A percentile compares a stretch with the other conserved stretches of the same genome.
Evolutionary conservation across 64 coral and sea anemone genomes (phyloP).

Genomic region (Astreopora myriophthalma): DNA sequence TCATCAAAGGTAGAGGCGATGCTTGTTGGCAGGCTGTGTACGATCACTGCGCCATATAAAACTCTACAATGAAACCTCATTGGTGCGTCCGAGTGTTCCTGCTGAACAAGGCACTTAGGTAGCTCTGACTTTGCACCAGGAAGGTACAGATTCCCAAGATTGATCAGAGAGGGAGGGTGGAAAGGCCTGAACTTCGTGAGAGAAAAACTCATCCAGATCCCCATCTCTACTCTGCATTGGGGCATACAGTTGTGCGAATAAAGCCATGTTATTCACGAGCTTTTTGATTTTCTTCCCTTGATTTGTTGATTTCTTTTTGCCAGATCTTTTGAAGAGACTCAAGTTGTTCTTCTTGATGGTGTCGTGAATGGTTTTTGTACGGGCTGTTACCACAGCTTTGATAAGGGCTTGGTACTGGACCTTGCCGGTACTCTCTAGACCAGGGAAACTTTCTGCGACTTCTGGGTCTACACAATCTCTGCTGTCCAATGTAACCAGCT

Average conservation of each 20-base stretch:
- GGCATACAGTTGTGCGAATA: conserved; percentile 43
- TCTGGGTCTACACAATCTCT: conserved; percentile 42
- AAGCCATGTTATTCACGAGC: conserved; percentile 30
- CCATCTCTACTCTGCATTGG: conserved; percentile 53
- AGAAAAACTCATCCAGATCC: conserved; percentile 63
- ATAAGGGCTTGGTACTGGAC: conserved; percentile 37
- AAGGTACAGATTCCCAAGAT: conserved; percentile 15
- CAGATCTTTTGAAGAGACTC: not conserved
- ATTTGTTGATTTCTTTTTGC: conserved; percentile 27
- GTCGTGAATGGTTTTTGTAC: conserved; percentile 18
- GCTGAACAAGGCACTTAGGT: not conserved
- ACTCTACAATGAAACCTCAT: conserved; percentile 29
- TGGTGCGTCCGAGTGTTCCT: not conserved
- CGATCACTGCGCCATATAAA: conserved; percentile 62
- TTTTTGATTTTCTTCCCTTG: conserved; percentile 48
- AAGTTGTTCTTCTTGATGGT: conserved; percentile 70
- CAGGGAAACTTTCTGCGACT: conserved; percentile 17
- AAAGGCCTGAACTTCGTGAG: conserved; percentile 36
- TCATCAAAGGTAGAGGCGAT: conserved; percentile 55
- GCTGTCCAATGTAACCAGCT: conserved; percentile 63
- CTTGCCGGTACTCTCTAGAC: conserved; percentile 44
- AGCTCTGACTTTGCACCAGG: conserved; percentile 37
- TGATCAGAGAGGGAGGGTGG: conserved; percentile 48
- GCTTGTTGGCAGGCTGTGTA: conserved; percentile 34
- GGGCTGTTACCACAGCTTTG: conserved; percentile 47